phyloP scores from a whole-genome alignment of 1,140 invertebrate genomes.

The Varroa destructor region DNA sequence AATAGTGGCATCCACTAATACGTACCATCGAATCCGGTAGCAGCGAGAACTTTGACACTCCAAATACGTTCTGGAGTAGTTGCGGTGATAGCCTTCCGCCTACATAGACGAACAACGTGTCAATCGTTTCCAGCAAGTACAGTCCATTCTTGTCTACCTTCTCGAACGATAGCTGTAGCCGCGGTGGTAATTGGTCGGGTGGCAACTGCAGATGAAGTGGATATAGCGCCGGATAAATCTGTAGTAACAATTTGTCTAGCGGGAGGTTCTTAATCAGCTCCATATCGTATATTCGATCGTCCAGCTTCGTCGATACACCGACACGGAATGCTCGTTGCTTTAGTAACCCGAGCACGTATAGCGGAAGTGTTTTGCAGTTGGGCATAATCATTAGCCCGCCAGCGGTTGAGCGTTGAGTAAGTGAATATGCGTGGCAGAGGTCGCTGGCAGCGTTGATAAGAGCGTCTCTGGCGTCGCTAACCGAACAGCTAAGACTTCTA shows the following conservation, averaged over 20 bases:
- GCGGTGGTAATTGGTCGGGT: slow-evolving; percentile 38
- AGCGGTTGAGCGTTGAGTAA: slow-evolving; percentile 49
- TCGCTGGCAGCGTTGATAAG: slow-evolving; percentile 89
- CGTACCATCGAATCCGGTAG: slow-evolving; percentile 55
- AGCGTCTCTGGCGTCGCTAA: slow-evolving; percentile 86
- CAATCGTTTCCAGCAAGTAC: slow-evolving; percentile 77
- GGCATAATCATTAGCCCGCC: slow-evolving; percentile 57
- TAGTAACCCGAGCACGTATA: slow-evolving; percentile 76
- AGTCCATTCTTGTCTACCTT: slow-evolving; percentile 70
- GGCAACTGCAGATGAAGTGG: slow-evolving; percentile 52
- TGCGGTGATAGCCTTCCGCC: slow-evolving; percentile 60
- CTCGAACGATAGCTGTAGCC: slow-evolving; percentile 52
- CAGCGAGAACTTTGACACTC: slow-evolving; percentile 49
- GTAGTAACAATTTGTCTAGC: slow-evolving; percentile 60
- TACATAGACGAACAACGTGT: slow-evolving; percentile 70
- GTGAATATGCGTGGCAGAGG: slow-evolving; percentile 64
- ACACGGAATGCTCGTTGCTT: slow-evolving; percentile 77
- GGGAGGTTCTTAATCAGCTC: slow-evolving; percentile 82
- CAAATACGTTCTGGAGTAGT: slow-evolving; percentile 60
- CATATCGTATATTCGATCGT: slow-evolving; percentile 85
- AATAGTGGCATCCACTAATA: slow-evolving; percentile 28
- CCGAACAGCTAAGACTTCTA: slow-evolving; percentile 62
- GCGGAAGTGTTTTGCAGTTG: slow-evolving; percentile 63
- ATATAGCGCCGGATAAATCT: slow-evolving; percentile 85
- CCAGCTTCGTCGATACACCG: slow-evolving; percentile 68